Evolutionary conservation across 2,113 vertebrate genomes (phyloP).

Genomic region (Siniperca knerii): DNA sequence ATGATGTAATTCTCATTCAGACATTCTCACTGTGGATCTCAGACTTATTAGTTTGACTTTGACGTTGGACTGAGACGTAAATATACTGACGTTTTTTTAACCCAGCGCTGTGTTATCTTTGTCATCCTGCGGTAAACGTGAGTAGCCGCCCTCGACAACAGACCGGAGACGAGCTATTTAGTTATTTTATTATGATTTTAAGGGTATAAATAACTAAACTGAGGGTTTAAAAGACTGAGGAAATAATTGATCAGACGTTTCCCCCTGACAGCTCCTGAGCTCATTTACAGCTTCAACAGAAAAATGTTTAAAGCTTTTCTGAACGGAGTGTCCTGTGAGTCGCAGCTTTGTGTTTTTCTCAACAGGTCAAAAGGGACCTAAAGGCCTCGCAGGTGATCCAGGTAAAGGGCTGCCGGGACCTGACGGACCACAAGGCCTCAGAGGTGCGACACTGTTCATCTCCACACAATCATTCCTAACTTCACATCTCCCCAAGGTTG

Average conservation of each 20-base stretch:
- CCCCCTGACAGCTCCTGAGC: no score
- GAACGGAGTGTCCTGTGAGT: neutral
- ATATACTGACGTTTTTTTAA: no score
- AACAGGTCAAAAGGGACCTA: constrained; percentile 81
- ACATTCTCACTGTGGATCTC: no score
- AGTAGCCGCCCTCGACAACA: neutral
- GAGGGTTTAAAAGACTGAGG: no score
- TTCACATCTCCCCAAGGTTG: neutral
- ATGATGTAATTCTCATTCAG: no score
- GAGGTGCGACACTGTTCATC: constrained; percentile 56
- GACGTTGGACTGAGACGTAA: no score
- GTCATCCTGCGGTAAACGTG: no score
- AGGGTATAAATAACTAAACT: no score
- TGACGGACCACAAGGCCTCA: constrained; percentile 76
- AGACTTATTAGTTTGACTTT: no score
- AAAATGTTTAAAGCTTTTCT: neutral
- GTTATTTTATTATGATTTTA: no score
- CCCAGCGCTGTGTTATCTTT: no score
- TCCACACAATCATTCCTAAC: neutral
- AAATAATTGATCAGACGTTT: no score
- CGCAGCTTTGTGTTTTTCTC: neutral
- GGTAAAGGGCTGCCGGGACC: constrained; percentile 73
- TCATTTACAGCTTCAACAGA: neutral
- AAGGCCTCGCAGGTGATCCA: constrained; percentile 68
- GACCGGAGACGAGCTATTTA: neutral